Evolutionary conservation across 30 jellyfish, hydroid and myxozoan genomes (phyloP).

Genomic region (Turritopsis dohrnii): DNA sequence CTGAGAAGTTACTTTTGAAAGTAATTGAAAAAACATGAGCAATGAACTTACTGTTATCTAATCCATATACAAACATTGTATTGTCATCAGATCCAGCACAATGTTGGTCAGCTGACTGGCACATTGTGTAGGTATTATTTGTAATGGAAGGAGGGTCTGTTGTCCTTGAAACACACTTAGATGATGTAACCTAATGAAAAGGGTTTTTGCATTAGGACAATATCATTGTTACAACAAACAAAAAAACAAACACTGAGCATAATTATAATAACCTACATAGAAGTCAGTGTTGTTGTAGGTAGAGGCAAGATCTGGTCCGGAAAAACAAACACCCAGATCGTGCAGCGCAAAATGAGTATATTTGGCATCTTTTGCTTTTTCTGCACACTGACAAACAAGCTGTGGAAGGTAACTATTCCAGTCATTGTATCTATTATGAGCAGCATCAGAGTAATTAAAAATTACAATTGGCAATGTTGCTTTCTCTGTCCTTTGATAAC

Average conservation of each 20-base stretch:
- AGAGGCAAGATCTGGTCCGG: conserved; percentile 59
- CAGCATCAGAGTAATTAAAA: conserved; percentile 55
- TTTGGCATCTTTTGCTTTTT: conserved; percentile 45
- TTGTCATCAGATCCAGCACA: conserved; percentile 79
- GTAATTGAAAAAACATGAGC: background rate
- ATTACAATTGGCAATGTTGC: conserved; percentile 60
- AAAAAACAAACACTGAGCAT: background rate
- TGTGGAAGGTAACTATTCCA: conserved; percentile 82
- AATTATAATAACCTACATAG: background rate
- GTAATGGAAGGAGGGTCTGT: conserved; percentile 38
- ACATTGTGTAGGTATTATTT: conserved; percentile 34
- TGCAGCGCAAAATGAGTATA: conserved; percentile 81
- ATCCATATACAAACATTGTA: conserved; percentile 78
- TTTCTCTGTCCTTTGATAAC: conserved; percentile 54
- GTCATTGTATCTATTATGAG: conserved; percentile 22
- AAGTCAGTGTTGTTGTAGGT: conserved; percentile 47
- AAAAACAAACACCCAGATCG: conserved; percentile 65
- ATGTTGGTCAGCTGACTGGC: conserved; percentile 66
- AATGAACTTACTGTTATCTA: conserved; percentile 51
- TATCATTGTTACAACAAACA: background rate
- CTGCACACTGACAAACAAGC: conserved; percentile 79
- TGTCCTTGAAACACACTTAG: conserved; percentile 50
- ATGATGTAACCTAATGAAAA: conserved; percentile 56
- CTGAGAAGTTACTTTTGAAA: too few species aligned
- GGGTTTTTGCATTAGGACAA: background rate